Base-by-base conservation (phyloP, 2,797 vertebrate species). In the Lophotriccus pileatus region DNA sequence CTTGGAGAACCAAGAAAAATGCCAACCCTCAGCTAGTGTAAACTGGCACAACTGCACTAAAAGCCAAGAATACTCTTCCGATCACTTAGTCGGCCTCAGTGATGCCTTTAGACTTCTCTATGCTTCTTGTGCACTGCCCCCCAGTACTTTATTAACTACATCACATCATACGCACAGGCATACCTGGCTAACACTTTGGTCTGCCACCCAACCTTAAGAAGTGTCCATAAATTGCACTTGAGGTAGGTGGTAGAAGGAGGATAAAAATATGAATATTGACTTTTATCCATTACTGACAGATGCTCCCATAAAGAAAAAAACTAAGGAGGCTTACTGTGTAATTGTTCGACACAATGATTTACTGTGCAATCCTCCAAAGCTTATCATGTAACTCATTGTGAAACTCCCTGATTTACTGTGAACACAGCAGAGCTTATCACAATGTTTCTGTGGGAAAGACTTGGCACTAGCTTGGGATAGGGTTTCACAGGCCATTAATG, bases 401-500 rank as follows among this genome's bases (percentile, higher is more conserved):
- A 90, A 96, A 92, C 50, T 80, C 89, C 70, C 76, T 95, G 97
- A 97, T 97, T 97, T 96, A 96, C 94, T 91, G 93, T 69, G 89
- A 96, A 84, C 93, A 94, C 79, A 72, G 82, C 88, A 90, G 85
- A 95, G 95, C 90, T 97, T 97, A 96, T 95, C 96, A 89, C 11
- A 66, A 87, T 83, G 90, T 91, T 95, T 96, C 85, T 87, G 96
- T 56, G 78, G 90, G 83, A 88, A 96, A 93, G 59, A 88, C 94
- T 93, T 93, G 95, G 96, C 84, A 93, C 50, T 75, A 95, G 84
- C 89, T 91, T 85, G 66, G 91, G 73, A 75, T 69, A 93, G 88
- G 64, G 83, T 93, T 98, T 98, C 94, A 92, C 95, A 94, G 94
- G 90, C 93, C 94, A 92, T 97, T 97, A 97, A 95, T 93, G 96